These are phyloP conservation scores for Drosophila parvula DNA, from an alignment of 1,140 invertebrate species.

Conservation along the genomic window DNA sequence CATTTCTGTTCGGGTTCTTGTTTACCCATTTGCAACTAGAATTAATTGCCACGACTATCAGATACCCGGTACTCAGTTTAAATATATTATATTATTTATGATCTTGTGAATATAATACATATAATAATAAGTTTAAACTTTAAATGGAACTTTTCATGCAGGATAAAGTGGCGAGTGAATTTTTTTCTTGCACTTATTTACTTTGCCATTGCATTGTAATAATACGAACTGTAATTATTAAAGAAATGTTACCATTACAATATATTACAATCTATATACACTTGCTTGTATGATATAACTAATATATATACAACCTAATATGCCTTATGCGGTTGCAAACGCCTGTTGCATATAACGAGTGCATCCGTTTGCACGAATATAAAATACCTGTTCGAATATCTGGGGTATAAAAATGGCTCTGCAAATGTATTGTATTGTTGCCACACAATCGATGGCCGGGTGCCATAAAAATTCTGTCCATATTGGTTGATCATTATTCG, in stretches of 20 bases:
- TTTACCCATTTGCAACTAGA: constrained; percentile 15
- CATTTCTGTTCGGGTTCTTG: constrained; percentile 18
- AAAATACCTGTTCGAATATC: background rate
- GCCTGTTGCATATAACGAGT: background rate
- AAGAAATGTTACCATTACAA: background rate
- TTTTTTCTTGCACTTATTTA: too few species aligned
- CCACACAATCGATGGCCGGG: constrained; percentile 11
- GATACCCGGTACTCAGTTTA: background rate
- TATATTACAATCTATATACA: background rate
- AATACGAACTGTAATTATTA: too few species aligned
- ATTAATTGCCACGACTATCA: background rate
- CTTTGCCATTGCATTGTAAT: too few species aligned
- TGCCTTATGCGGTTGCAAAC: background rate
- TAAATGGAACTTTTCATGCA: too few species aligned
- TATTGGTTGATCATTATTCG: constrained; percentile 31
- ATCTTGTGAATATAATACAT: too few species aligned
- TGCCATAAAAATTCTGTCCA: constrained; percentile 21
- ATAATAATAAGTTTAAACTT: too few species aligned
- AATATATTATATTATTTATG: too few species aligned
- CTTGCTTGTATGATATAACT: too few species aligned
- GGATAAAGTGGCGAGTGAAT: too few species aligned
- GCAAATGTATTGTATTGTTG: constrained; percentile 33
- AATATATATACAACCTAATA: background rate
- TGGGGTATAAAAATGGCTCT: background rate
- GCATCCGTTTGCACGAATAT: background rate